A percentile compares a stretch with the other conserved stretches of the same genome.
Evolutionary conservation across 2,888 invertebrate genomes (phyloP).

Genomic region (Deilephila porcellus): DNA sequence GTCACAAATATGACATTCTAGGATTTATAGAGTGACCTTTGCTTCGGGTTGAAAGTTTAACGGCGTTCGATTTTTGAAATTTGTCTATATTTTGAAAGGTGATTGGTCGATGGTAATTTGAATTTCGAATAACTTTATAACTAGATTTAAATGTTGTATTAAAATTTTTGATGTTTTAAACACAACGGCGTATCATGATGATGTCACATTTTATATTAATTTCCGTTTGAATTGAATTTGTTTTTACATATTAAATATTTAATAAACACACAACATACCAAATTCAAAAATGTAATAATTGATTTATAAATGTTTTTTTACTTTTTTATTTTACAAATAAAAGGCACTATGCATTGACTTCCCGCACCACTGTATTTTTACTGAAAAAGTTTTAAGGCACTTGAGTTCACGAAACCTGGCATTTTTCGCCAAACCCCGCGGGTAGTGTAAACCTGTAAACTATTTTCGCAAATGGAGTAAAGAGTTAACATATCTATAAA

Average conservation of each 20-base stretch:
- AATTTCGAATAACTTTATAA: not conserved
- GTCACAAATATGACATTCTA: not conserved
- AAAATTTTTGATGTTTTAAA: not conserved
- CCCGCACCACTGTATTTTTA: not conserved
- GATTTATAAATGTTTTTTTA: not conserved
- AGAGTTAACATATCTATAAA: conserved; percentile 21
- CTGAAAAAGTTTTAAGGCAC: conserved; percentile 9
- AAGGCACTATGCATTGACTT: not conserved
- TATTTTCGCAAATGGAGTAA: conserved; percentile 19
- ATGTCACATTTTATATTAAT: not conserved
- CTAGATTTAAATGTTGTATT: not conserved
- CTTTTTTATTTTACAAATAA: not conserved
- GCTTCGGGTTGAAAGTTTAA: conserved; percentile 4
- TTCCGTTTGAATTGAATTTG: not conserved
- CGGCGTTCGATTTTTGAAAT: not conserved
- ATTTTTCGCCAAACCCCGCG: not conserved
- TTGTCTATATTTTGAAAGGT: not conserved
- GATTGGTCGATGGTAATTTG: not conserved
- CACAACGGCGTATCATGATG: not conserved
- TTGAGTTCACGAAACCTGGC: conserved; percentile 3
- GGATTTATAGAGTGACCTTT: not conserved
- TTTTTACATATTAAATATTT: not conserved
- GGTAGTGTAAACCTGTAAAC: conserved; percentile 24
- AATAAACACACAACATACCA: not conserved
- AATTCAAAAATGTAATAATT: not conserved